These are phyloP conservation scores for Cynoglossus semilaevis DNA, from an alignment of 2,113 vertebrate species.

Conservation along the genomic window DNA sequence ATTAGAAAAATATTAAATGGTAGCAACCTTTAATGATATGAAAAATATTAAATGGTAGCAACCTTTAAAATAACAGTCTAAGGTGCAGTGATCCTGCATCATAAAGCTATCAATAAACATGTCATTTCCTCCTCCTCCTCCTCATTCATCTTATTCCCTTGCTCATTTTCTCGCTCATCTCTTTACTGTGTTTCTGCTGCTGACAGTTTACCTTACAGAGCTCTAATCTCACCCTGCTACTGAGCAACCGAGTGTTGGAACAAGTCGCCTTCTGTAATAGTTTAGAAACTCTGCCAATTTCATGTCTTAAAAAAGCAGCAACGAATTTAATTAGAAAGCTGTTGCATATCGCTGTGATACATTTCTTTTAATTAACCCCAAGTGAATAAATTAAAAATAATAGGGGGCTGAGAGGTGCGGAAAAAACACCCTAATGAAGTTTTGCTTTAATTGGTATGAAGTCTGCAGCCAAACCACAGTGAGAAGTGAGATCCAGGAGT, in stretches of 20 bases:
- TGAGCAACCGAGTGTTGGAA: constrained; percentile 72
- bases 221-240: constrained; percentile 60
- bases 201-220: constrained; percentile 69
- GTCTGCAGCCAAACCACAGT: constrained; percentile 75
- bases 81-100: constrained; percentile 39
- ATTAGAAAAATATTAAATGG: constrained; percentile 39
- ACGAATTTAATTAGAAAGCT: constrained; percentile 82
- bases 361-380: constrained; percentile 84
- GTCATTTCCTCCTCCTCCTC: constrained; percentile 40
- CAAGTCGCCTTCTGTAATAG: constrained; percentile 75
- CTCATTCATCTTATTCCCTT: constrained; percentile 50
- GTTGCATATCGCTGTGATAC: constrained; percentile 80
- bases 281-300: constrained; percentile 74
- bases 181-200: constrained; percentile 46
- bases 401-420: constrained; percentile 75
- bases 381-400: constrained; percentile 85
- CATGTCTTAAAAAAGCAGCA: constrained; percentile 73
- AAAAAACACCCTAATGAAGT: constrained; percentile 77
- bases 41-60: constrained; percentile 17
- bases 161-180: constrained; percentile 39
- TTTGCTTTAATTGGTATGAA: constrained; percentile 77
- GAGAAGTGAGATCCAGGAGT: constrained; percentile 68
- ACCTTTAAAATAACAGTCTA: constrained; percentile 30
- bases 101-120: constrained; percentile 41
- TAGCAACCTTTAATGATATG: constrained; percentile 30